These are phyloP conservation scores for Atta texana DNA, from an alignment of 1,140 invertebrate genomes.

Conservation along the genomic window DNA sequence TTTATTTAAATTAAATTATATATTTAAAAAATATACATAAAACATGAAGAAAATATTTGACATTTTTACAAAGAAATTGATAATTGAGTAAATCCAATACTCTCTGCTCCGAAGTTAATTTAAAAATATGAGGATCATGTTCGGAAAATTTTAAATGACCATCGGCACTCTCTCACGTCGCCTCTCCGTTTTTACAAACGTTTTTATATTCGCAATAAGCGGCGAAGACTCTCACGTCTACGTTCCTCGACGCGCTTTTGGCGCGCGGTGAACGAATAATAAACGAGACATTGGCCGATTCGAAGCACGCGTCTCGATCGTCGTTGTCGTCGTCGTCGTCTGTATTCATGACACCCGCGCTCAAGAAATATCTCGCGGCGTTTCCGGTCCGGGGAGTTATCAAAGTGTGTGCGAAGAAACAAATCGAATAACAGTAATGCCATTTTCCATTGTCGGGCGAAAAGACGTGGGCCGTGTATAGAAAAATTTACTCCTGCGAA, in stretches of 20 bases:
- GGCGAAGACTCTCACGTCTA: slow-evolving; percentile 1
- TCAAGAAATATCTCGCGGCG: slow-evolving; percentile 48
- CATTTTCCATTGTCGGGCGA: slow-evolving; percentile 54
- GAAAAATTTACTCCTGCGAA: slow-evolving; percentile 69
- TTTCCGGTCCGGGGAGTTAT: slow-evolving; percentile 49
- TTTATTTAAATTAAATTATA: no score
- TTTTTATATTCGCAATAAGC: not conserved
- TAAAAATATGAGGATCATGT: not conserved
- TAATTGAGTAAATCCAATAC: no score
- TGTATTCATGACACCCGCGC: slow-evolving; percentile 52
- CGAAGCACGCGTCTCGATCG: slow-evolving; percentile 41
- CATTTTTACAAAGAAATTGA: no score
- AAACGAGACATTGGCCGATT: slow-evolving; percentile 53
- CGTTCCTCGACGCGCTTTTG: not conserved
- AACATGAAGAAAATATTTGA: no score
- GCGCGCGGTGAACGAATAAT: slow-evolving; percentile 44
- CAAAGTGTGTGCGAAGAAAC: slow-evolving; percentile 55
- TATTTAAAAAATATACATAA: no score
- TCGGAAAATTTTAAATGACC: not conserved
- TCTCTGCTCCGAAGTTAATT: no score
- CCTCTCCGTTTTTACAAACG: not conserved
- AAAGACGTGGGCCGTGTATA: not conserved
- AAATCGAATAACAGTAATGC: slow-evolving; percentile 76
- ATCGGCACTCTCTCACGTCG: not conserved
- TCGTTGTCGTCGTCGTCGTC: slow-evolving; percentile 11